These are phyloP conservation scores for Physeter macrocephalus DNA, from an alignment of 2,113 vertebrate species.

Conservation along the genomic window DNA sequence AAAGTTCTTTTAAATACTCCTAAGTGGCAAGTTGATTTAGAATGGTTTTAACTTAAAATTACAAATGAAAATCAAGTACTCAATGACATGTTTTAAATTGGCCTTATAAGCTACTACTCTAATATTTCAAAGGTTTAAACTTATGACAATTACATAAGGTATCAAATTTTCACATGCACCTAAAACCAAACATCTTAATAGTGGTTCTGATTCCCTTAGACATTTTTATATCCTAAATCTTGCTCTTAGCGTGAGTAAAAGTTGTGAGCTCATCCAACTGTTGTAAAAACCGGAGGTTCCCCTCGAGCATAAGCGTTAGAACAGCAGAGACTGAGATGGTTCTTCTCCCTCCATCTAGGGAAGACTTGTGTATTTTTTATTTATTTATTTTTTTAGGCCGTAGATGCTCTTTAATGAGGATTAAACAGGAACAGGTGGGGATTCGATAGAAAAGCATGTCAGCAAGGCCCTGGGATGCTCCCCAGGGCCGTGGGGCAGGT, in stretches of 20 bases:
- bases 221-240: not conserved
- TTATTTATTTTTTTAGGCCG: no score
- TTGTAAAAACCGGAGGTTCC: not conserved
- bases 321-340: rapidly evolving
- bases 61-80: not conserved
- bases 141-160: not conserved
- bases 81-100: not conserved
- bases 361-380: not conserved
- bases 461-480: not conserved
- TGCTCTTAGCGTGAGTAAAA: not conserved
- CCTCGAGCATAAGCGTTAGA: not conserved
- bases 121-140: not conserved
- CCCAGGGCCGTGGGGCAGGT: not conserved
- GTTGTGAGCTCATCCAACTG: not conserved
- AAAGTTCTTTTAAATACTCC: not conserved
- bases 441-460: not conserved
- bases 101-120: not conserved
- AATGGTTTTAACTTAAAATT: not conserved
- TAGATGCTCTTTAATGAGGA: conserved; percentile 21
- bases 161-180: not conserved
- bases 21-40: not conserved
- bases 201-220: not conserved
- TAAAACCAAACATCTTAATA: not conserved
- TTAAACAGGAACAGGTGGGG: not conserved
- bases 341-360: not conserved